Conservation (phyloP, 2,888 invertebrate genomes). For the Callosobruchus maculatus region DNA sequence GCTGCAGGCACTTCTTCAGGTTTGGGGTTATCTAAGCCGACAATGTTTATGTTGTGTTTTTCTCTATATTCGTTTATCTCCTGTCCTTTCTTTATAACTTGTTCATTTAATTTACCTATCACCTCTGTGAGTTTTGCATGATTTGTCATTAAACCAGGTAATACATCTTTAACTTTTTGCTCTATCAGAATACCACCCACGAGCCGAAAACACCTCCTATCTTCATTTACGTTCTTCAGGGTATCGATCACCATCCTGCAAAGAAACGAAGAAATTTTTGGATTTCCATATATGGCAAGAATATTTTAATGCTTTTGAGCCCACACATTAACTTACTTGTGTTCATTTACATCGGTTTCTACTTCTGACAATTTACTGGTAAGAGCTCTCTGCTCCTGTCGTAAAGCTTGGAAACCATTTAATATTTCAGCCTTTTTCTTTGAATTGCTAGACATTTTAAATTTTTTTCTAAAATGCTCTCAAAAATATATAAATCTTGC, state of each 20-base stretch:
- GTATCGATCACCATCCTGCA: constrained; percentile 92
- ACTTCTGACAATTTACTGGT: constrained; percentile 88
- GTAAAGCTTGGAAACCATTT: constrained; percentile 79
- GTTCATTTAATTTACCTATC: constrained; percentile 74
- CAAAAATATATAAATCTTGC: not conserved
- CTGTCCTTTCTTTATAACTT: constrained; percentile 79
- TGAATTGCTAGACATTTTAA: constrained; percentile 45
- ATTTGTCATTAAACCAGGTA: constrained; percentile 79
- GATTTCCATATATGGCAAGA: not conserved
- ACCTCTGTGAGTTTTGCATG: constrained; percentile 76
- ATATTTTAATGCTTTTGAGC: constrained; percentile 6
- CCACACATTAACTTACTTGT: constrained; percentile 67
- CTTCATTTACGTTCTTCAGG: constrained; percentile 76
- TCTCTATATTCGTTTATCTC: constrained; percentile 92
- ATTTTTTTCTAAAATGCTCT: constrained; percentile 6
- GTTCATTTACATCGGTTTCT: constrained; percentile 92
- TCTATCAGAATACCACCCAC: constrained; percentile 93
- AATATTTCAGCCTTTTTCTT: constrained; percentile 65
- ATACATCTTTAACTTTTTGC: constrained; percentile 84
- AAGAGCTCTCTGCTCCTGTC: constrained; percentile 82
- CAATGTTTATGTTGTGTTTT: constrained; percentile 81
- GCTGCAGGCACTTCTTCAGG: constrained; percentile 48
- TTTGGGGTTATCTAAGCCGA: constrained; percentile 51
- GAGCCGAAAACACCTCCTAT: constrained; percentile 87
- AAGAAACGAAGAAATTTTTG: constrained; percentile 18